Conservation (phyloP, 2,113 vertebrate species). For the Poicephalus meyeri region DNA sequence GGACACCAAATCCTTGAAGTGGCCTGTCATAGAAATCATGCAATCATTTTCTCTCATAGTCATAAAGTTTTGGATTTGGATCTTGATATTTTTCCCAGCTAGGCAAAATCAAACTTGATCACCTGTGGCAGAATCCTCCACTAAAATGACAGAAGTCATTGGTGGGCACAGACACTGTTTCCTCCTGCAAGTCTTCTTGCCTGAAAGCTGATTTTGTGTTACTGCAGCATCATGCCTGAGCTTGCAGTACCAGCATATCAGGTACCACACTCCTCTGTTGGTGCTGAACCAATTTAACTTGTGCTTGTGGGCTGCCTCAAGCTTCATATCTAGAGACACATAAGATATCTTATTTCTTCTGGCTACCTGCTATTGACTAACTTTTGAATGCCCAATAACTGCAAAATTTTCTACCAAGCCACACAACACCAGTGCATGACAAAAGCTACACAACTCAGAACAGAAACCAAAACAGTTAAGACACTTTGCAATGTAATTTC, state of each 20-base stretch:
- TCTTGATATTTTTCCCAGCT: background rate
- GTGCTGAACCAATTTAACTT: background rate
- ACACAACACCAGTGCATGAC: background rate
- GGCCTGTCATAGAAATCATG: background rate
- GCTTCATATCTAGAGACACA: background rate
- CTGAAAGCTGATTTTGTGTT: background rate
- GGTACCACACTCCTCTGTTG: background rate
- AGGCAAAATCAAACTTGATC: background rate
- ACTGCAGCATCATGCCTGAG: background rate
- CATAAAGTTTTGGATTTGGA: background rate
- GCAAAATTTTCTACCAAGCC: background rate
- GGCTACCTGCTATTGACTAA: background rate
- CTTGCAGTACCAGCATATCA: background rate
- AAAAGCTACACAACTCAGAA: background rate
- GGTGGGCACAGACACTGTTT: background rate
- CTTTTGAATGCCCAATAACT: background rate
- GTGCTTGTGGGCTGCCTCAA: background rate
- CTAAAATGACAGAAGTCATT: background rate
- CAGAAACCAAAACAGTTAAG: background rate
- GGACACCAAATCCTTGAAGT: too few relatives aligned
- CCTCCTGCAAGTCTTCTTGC: background rate
- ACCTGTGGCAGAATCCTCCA: background rate
- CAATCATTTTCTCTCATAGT: background rate
- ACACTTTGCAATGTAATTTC: background rate
- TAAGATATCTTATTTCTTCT: background rate